phyloP scores from a whole-genome alignment of 1,140 invertebrate genomes.

The Hylaeus anthracinus region DNA sequence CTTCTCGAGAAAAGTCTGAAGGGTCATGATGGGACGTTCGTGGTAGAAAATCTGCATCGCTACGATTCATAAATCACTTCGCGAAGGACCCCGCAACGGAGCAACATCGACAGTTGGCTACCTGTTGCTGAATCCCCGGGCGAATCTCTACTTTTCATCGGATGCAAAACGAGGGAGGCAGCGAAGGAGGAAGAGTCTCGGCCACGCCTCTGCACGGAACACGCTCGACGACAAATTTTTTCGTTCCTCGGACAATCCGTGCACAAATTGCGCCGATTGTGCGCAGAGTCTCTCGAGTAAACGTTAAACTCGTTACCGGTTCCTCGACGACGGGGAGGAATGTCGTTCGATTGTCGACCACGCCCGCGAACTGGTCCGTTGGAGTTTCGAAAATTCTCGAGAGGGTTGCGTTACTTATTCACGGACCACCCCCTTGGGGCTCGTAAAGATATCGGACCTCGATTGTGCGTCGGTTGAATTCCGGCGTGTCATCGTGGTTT shows the following conservation, averaged over 20 bases:
- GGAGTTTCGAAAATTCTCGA: conserved; percentile 20
- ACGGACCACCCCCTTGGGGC: not conserved
- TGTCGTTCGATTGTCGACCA: not conserved
- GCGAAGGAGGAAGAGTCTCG: not conserved
- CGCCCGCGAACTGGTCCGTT: not conserved
- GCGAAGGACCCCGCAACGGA: not conserved
- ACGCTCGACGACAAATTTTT: conserved; percentile 23
- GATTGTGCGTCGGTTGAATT: not conserved
- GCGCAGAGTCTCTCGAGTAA: not conserved
- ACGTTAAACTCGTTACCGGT: not conserved
- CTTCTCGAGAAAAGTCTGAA: not conserved
- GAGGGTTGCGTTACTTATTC: conserved; percentile 2
- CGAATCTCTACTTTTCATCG: not conserved
- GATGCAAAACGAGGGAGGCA: not conserved
- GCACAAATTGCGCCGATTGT: conserved; percentile 27
- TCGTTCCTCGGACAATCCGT: not conserved
- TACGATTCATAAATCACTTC: conserved; percentile 40
- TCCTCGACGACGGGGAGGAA: not conserved
- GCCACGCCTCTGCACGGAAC: not conserved
- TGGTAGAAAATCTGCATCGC: conserved; percentile 3
- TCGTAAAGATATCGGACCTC: not conserved
- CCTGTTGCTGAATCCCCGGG: conserved; percentile 44
- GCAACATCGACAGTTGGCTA: conserved; percentile 36
- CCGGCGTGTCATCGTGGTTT: conserved; percentile 3
- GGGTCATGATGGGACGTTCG: not conserved